These are phyloP conservation scores for Megalops cyprinoides DNA, from an alignment of 2,797 vertebrate genomes.

Conservation along the genomic window DNA sequence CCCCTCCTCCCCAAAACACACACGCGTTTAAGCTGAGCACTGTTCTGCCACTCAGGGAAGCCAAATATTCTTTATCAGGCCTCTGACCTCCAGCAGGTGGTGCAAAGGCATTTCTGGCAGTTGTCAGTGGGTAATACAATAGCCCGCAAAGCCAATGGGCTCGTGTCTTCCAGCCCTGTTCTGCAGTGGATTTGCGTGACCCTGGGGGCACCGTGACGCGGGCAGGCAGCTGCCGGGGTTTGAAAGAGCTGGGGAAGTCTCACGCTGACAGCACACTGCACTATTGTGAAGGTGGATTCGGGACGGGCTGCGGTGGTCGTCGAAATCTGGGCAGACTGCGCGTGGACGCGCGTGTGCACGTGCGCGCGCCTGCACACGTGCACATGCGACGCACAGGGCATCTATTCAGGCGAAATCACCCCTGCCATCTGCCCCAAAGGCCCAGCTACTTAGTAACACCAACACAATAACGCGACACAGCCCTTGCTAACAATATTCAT, in stretches of 20 bases:
- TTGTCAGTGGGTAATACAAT: constrained; percentile 11
- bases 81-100: constrained; percentile 14
- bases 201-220: neutral
- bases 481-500: constrained; percentile 35
- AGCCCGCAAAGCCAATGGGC: constrained; percentile 1
- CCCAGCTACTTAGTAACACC: constrained; percentile 53
- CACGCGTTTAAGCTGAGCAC: neutral
- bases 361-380: neutral
- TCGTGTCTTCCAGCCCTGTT: neutral
- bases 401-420: constrained; percentile 64
- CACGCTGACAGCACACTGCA: constrained; percentile 21
- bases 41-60: neutral
- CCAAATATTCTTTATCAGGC: neutral
- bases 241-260: constrained; percentile 51
- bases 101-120: constrained; percentile 21
- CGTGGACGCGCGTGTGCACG: neutral
- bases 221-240: constrained; percentile 12
- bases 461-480: constrained; percentile 40
- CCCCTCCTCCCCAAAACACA: neutral
- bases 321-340: neutral
- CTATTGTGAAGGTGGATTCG: neutral
- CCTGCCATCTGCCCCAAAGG: constrained; percentile 74
- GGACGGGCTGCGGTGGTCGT: neutral
- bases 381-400: constrained; percentile 60
- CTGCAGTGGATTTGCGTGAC: constrained; percentile 7